These are phyloP conservation scores for Zosterops borbonicus DNA, from an alignment of 2,113 vertebrate genomes.

Conservation along the genomic window DNA sequence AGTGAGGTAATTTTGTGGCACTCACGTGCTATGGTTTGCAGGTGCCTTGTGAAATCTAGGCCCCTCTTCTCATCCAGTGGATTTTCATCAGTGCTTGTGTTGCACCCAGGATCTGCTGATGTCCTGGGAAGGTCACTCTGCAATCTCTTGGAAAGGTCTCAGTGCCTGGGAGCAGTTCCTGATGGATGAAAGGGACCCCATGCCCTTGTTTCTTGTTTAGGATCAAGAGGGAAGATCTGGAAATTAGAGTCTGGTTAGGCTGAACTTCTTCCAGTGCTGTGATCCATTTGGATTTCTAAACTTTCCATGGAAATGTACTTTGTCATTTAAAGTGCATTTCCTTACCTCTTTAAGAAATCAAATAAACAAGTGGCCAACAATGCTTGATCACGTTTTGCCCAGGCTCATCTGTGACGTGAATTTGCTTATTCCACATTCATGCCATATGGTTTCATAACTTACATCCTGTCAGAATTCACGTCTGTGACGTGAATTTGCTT, in stretches of 20 bases:
- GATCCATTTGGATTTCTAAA: not conserved
- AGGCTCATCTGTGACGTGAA: not conserved
- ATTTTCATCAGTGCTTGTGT: no score
- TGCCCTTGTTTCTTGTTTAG: no score
- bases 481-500: not conserved
- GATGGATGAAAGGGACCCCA: no score
- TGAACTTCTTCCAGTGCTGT: not conserved
- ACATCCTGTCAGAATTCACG: not conserved
- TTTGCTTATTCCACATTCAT: not conserved
- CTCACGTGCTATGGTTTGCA: no score
- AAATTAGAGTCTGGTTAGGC: fast-evolving
- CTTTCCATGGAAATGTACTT: fast-evolving
- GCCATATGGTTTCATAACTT: not conserved
- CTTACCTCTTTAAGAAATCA: not conserved
- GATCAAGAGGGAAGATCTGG: not conserved
- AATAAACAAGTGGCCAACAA: not conserved
- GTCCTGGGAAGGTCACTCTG: no score
- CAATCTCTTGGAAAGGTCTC: no score
- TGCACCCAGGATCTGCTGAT: no score
- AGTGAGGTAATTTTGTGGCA: no score
- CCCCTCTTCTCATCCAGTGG: no score
- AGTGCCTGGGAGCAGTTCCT: no score
- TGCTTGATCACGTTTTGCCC: no score
- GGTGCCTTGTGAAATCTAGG: no score
- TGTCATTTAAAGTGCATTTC: not conserved